These are phyloP conservation scores for Heliconius cydno DNA, from an alignment of 2,888 invertebrate species.

Conservation along the genomic window DNA sequence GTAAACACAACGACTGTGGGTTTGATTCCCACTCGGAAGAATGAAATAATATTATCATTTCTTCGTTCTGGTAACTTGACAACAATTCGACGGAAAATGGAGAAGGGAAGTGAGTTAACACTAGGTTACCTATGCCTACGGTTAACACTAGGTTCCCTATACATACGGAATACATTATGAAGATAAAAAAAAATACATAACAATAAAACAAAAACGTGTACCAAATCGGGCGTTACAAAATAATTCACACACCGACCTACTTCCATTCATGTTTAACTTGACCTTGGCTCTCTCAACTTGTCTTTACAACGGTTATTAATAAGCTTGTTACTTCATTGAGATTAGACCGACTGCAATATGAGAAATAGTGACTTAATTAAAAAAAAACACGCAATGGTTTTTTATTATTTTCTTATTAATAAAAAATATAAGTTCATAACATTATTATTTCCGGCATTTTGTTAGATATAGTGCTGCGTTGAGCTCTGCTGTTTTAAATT, in stretches of 20 bases:
- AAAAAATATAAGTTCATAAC: not conserved
- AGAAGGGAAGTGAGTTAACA: not conserved
- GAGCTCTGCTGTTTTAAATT: not conserved
- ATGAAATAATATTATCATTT: no score
- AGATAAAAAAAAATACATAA: not conserved
- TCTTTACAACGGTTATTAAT: slow-evolving; percentile 20
- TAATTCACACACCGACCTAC: slow-evolving; percentile 45
- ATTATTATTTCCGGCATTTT: not conserved
- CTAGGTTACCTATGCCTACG: not conserved
- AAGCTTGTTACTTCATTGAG: slow-evolving; percentile 11
- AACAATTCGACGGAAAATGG: not conserved
- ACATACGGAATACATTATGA: no score
- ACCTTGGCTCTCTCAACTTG: slow-evolving; percentile 43
- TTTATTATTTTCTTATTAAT: not conserved
- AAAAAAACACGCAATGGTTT: not conserved
- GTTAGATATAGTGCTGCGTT: not conserved
- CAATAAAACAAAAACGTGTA: slow-evolving; percentile 7
- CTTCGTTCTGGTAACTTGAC: not conserved
- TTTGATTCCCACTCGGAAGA: no score
- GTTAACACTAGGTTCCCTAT: not conserved
- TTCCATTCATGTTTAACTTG: slow-evolving; percentile 46
- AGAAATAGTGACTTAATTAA: not conserved
- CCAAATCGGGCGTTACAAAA: slow-evolving; percentile 42
- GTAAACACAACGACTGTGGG: no score
- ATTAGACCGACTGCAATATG: not conserved